These are phyloP conservation scores for Lysandra bellargus DNA, from an alignment of 2,888 invertebrate species.

Conservation along the genomic window DNA sequence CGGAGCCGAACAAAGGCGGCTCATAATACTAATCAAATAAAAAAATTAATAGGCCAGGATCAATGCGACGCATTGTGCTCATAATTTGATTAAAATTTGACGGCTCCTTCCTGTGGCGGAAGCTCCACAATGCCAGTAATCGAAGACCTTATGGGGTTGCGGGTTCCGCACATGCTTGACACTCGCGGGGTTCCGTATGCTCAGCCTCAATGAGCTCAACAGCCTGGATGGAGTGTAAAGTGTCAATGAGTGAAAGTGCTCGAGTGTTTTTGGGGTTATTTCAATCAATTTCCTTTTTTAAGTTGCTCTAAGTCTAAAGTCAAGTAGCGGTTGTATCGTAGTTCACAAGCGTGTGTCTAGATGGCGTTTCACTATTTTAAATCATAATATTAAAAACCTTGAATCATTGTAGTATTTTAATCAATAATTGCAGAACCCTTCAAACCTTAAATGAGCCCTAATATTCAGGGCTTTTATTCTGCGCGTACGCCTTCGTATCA, in stretches of 20 bases:
- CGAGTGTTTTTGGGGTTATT: background rate
- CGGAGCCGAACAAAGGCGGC: background rate
- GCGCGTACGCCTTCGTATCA: slow-evolving; percentile 54
- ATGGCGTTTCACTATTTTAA: too few relatives aligned
- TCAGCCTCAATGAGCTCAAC: background rate
- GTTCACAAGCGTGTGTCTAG: too few relatives aligned
- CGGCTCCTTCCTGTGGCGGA: slow-evolving; percentile 68
- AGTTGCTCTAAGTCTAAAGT: too few relatives aligned
- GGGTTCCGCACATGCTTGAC: background rate
- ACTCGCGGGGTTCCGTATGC: background rate
- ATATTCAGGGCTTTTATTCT: background rate
- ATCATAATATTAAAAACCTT: too few relatives aligned
- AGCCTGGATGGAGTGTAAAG: background rate
- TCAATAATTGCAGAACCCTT: background rate
- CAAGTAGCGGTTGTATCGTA: too few relatives aligned
- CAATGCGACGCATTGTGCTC: slow-evolving; percentile 45
- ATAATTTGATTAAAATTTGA: slow-evolving; percentile 77
- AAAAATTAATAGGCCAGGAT: slow-evolving; percentile 46
- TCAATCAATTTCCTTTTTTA: background rate
- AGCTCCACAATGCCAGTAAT: slow-evolving; percentile 61
- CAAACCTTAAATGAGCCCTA: background rate
- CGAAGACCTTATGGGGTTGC: slow-evolving; percentile 45
- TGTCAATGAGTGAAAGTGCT: background rate
- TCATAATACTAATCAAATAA: slow-evolving; percentile 33
- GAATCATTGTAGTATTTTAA: too few relatives aligned